phyloP scores from a whole-genome alignment of 2,888 invertebrate species.

The Anticlea derivata region DNA sequence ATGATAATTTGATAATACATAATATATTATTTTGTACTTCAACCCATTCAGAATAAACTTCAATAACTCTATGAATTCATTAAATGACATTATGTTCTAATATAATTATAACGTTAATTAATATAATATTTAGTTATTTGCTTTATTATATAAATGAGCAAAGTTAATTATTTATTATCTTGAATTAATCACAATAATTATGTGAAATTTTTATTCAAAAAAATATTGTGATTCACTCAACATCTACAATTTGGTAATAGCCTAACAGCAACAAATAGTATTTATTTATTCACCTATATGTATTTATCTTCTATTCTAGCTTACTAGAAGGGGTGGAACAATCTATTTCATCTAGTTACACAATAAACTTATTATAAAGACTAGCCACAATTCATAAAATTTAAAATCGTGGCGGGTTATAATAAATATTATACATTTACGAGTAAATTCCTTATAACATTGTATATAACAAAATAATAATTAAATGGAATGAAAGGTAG shows the following conservation, averaged over 20 bases:
- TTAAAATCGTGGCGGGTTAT: slow-evolving; percentile 8
- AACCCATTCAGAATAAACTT: slow-evolving; percentile 19
- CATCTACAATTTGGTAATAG: slow-evolving; percentile 8
- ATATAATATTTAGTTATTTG: too few relatives aligned
- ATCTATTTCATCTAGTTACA: background rate
- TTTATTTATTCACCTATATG: too few relatives aligned
- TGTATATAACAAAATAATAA: slow-evolving; percentile 32
- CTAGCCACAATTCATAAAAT: slow-evolving; percentile 10
- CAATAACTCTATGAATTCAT: too few relatives aligned
- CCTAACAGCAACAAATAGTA: background rate
- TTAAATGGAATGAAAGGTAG: slow-evolving; percentile 65
- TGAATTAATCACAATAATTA: too few relatives aligned
- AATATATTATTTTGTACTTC: slow-evolving; percentile 26
- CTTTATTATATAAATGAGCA: slow-evolving; percentile 15
- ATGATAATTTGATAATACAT: too few relatives aligned
- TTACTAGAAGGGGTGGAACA: background rate
- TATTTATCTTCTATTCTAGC: too few relatives aligned
- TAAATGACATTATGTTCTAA: too few relatives aligned
- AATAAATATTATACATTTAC: slow-evolving; percentile 42
- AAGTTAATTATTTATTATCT: slow-evolving; percentile 12
- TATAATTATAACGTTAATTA: too few relatives aligned
- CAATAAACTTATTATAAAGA: background rate
- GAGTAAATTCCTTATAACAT: slow-evolving; percentile 40
- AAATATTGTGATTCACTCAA: too few relatives aligned
- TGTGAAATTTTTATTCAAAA: too few relatives aligned